Conservation (phyloP, 2,113 vertebrate genomes). For the Parotia lawesii region DNA sequence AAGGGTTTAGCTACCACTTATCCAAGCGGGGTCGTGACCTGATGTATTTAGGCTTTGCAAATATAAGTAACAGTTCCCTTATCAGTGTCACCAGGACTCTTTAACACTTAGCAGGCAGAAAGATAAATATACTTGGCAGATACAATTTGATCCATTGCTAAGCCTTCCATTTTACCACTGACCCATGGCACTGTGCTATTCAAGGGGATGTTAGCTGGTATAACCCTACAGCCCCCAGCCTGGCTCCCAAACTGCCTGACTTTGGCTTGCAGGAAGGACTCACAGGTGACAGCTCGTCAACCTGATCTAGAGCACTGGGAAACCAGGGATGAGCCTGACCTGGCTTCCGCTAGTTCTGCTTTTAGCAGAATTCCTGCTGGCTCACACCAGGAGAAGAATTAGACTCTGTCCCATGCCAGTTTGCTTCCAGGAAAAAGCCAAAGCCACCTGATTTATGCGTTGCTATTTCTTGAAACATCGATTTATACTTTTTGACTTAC, state of each 20-base stretch:
- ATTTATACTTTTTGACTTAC: neutral
- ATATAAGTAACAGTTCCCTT: constrained; percentile 75
- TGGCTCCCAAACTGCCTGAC: neutral
- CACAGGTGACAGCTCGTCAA: neutral
- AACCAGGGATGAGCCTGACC: neutral
- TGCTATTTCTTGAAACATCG: neutral
- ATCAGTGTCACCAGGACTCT: constrained; percentile 75
- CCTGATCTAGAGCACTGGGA: neutral
- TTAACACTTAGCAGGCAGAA: constrained; percentile 78
- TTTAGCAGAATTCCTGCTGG: neutral
- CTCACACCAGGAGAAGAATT: neutral
- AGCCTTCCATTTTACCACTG: constrained; percentile 73
- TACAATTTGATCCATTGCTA: constrained; percentile 74
- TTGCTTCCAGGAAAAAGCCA: neutral
- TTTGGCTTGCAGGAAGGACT: neutral
- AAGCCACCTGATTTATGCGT: neutral
- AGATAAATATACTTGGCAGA: constrained; percentile 80
- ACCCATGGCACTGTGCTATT: constrained; percentile 70
- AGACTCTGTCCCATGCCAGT: neutral
- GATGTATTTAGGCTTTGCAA: constrained; percentile 72
- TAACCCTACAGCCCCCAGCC: neutral
- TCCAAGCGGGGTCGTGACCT: constrained; percentile 78
- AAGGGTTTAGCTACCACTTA: constrained; percentile 77
- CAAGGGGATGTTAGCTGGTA: constrained; percentile 65
- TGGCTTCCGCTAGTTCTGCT: neutral